Conservation (phyloP, 2,888 invertebrate genomes). For the Nemapogon koenigi region DNA sequence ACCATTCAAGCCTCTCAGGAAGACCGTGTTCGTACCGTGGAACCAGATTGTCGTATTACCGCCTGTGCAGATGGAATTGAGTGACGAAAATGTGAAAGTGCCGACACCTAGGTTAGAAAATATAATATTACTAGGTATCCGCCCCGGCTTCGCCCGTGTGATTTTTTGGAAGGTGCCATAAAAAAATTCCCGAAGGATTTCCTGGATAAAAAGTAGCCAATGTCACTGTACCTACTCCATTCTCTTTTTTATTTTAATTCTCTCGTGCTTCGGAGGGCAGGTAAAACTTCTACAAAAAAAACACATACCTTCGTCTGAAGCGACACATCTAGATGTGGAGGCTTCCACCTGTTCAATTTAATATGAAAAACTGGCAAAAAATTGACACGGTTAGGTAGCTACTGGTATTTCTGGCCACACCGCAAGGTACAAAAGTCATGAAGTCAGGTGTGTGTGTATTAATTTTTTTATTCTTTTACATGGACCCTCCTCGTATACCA, state of each 20-base stretch:
- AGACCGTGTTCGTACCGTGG: conserved; percentile 95
- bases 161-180: not conserved
- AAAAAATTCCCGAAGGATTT: not conserved
- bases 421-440: no score
- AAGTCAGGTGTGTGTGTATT: no score
- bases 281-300: not conserved
- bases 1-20: conserved; percentile 87
- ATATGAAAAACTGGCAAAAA: no score
- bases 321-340: no score
- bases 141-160: no score
- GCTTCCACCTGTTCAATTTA: no score
- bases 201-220: not conserved
- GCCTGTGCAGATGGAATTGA: conserved; percentile 86
- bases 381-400: no score
- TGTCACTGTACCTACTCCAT: not conserved
- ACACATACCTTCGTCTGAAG: no score
- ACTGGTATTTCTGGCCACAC: no score
- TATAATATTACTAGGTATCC: no score
- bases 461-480: no score
- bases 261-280: not conserved
- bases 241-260: not conserved
- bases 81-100: conserved; percentile 70
- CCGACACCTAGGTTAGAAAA: conserved; percentile 48
- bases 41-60: conserved; percentile 95
- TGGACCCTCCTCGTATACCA: no score